phyloP scores from a whole-genome alignment of 2,113 vertebrate species.

The Rhynchomys soricoides region DNA sequence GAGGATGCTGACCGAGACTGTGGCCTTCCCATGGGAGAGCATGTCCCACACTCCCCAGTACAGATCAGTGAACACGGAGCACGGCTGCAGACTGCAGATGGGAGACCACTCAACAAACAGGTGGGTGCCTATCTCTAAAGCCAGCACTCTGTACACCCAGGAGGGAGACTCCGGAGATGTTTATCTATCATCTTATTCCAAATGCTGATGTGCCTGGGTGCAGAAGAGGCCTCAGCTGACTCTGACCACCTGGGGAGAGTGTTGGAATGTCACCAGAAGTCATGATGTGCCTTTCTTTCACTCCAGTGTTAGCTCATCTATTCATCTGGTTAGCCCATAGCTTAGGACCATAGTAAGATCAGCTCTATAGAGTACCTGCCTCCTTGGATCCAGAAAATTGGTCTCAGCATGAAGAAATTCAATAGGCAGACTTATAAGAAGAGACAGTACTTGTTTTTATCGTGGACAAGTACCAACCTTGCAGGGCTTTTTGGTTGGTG shows the following conservation, averaged over 20 bases:
- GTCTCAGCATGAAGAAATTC: background rate
- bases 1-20: slow-evolving; percentile 79
- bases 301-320: background rate
- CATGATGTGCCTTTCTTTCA: background rate
- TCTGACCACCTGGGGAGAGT: background rate
- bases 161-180: background rate
- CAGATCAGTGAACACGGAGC: slow-evolving; percentile 83
- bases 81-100: slow-evolving; percentile 87
- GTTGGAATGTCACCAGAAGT: background rate
- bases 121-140: slow-evolving; percentile 79
- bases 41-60: slow-evolving; percentile 78
- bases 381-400: background rate
- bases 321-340: background rate
- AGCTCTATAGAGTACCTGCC: background rate
- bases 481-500: background rate
- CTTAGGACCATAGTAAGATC: background rate
- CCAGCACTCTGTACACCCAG: rapidly evolving
- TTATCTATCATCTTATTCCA: background rate
- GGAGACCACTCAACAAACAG: slow-evolving; percentile 92
- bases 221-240: background rate
- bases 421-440: background rate
- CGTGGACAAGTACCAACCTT: background rate
- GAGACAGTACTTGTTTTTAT: background rate
- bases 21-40: slow-evolving; percentile 82
- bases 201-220: background rate